Evolutionary conservation across 2,888 invertebrate genomes (phyloP), one percentile per base, ranked within the genome.

Genomic region (Cataglyphis albicans): DNA sequence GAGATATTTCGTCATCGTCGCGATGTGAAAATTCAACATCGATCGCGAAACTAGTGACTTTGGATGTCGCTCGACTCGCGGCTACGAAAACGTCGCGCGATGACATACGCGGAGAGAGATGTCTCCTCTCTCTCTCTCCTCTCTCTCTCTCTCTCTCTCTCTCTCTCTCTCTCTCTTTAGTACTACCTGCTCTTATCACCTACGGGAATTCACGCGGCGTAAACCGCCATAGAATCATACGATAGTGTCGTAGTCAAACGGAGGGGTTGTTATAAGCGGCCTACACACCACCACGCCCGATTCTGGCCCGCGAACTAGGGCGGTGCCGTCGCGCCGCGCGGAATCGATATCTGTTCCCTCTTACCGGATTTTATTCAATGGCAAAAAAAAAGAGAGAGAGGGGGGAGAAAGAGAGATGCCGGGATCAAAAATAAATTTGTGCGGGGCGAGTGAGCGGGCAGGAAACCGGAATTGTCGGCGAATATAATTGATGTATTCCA

Each of bases 331-430:
- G 87, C 83, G 18, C 48, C 48, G 48, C 87, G 83, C 81, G 84
- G 87, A 92, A 91, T 92, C 92, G 92, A 92, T 92, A 92, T 89
- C 89, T 86, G 86, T 90, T 91, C 90, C 61, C 87, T 91, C 89
- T 91, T 90, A 88, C 90, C 87, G 89, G 90, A 91, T 92, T 91
- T 92, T 91, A 88, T 90, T 88, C 87, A 86, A 83, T 84, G 68
- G 78, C 63, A 76, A 88, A 74, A 72, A 61, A 44, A 59, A 38
- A 55, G 0, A 32, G 1, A 48, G 4, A 25, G 25, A 41, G 41
- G 7, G 18, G 6, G 3, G 41, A 15, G 25, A 25, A 6, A 21
- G 4, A 52, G 32, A 35, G 29, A 44, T 21, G 21, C 52, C 61
- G 55, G 1, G 25, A 78, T 57, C 21, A 57, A 73, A 73, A 78